Evolutionary conservation across 1,140 invertebrate genomes (phyloP).

Genomic region (Drosophila kikkawai): DNA sequence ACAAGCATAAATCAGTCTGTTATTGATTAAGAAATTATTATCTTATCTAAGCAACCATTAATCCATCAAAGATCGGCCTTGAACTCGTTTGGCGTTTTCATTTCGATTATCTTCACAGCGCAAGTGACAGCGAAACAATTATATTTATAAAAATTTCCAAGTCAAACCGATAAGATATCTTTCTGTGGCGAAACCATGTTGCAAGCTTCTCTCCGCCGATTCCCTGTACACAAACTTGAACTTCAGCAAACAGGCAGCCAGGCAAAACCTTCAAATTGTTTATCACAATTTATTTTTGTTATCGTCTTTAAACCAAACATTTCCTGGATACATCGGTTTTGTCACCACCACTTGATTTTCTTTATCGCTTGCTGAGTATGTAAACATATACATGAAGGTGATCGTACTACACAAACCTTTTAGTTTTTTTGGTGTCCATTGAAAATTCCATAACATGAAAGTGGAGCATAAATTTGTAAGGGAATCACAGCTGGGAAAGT

Average conservation of each 20-base stretch:
- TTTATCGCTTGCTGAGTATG: slow-evolving; percentile 16
- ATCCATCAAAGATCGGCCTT: slow-evolving; percentile 41
- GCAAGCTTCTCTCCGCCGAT: slow-evolving; percentile 10
- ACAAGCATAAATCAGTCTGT: slow-evolving; percentile 15
- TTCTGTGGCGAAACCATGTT: slow-evolving; percentile 13
- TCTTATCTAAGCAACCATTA: slow-evolving; percentile 37
- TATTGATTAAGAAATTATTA: slow-evolving; percentile 30
- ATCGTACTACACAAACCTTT: slow-evolving; percentile 60
- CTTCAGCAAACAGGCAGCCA: slow-evolving; percentile 21
- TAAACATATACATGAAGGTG: not conserved
- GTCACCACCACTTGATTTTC: slow-evolving; percentile 11
- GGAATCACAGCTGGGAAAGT: slow-evolving; percentile 77
- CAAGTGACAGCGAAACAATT: slow-evolving; percentile 30
- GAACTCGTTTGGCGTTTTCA: slow-evolving; percentile 16
- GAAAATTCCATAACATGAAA: slow-evolving; percentile 85
- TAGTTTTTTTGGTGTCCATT: slow-evolving; percentile 85
- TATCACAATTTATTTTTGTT: slow-evolving; percentile 39
- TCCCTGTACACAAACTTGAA: slow-evolving; percentile 32
- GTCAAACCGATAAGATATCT: slow-evolving; percentile 28
- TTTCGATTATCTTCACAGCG: slow-evolving; percentile 21
- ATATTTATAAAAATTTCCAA: slow-evolving; percentile 32
- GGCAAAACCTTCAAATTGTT: slow-evolving; percentile 43
- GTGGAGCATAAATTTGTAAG: slow-evolving; percentile 82
- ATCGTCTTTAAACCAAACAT: slow-evolving; percentile 41
- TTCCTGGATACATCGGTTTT: slow-evolving; percentile 23